Percentiles rank a stretch among this genome's conserved stretches.
Conservation (phyloP, 1,140 invertebrate genomes). For the Argopecten irradians region DNA sequence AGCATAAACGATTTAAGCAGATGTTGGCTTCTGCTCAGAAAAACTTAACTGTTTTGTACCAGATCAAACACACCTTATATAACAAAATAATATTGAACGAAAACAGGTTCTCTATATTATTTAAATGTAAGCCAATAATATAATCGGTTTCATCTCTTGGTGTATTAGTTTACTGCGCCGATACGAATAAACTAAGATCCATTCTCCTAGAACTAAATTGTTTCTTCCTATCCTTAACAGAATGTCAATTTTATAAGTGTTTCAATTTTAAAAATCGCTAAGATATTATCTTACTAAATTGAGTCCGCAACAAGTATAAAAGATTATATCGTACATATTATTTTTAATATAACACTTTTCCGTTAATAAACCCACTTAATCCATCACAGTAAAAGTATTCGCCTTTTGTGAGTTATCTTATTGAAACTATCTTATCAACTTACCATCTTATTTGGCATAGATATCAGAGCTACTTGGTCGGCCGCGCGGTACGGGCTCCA, state of each 20-base stretch:
- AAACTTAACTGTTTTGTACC: too few relatives aligned
- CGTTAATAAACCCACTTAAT: background rate
- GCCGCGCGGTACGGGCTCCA: conserved; percentile 65
- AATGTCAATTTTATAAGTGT: background rate
- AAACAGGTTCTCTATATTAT: too few relatives aligned
- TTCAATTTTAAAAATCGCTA: background rate
- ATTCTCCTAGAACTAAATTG: too few relatives aligned
- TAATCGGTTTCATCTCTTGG: too few relatives aligned
- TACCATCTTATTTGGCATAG: conserved; percentile 59
- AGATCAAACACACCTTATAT: too few relatives aligned
- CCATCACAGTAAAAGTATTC: background rate
- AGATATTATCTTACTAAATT: background rate
- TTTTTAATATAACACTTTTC: background rate
- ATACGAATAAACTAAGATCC: too few relatives aligned
- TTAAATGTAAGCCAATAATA: too few relatives aligned
- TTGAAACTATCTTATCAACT: background rate
- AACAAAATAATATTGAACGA: too few relatives aligned
- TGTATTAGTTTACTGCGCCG: too few relatives aligned
- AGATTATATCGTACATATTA: background rate
- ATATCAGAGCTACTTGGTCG: conserved; percentile 60
- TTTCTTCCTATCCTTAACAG: too few relatives aligned
- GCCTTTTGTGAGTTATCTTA: background rate
- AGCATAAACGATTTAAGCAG: too few relatives aligned
- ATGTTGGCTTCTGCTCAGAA: too few relatives aligned
- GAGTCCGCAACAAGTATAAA: background rate